Conservation (phyloP, 2,113 vertebrate species). For the Heterochromis multidens region DNA sequence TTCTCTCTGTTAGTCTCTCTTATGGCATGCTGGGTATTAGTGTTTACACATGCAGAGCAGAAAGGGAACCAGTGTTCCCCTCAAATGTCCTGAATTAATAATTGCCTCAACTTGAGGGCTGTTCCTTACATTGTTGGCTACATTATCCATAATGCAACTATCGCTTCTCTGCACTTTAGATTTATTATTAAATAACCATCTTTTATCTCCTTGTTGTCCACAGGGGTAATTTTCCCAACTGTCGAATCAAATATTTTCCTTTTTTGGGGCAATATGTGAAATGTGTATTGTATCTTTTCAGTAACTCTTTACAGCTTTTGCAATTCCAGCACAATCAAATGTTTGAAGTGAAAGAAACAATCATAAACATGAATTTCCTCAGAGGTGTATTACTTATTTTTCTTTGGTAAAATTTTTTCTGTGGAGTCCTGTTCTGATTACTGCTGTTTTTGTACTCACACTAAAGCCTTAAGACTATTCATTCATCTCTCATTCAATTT, state of each 20-base stretch:
- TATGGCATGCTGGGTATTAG: background rate
- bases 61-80: background rate
- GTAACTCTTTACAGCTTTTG: background rate
- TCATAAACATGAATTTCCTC: background rate
- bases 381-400: background rate
- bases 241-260: conserved; percentile 7
- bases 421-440: background rate
- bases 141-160: background rate
- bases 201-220: background rate
- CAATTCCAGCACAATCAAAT: background rate
- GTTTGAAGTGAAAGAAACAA: background rate
- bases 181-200: background rate
- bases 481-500: background rate
- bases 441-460: background rate
- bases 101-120: background rate
- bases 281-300: background rate
- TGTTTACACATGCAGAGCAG: background rate
- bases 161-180: background rate
- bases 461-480: background rate
- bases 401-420: background rate
- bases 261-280: background rate
- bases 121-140: background rate
- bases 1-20: background rate
- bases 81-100: conserved; percentile 8
- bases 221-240: conserved; percentile 14